Evolutionary conservation across 2,888 invertebrate species (phyloP).

Genomic region (Drosophila neotestacea): DNA sequence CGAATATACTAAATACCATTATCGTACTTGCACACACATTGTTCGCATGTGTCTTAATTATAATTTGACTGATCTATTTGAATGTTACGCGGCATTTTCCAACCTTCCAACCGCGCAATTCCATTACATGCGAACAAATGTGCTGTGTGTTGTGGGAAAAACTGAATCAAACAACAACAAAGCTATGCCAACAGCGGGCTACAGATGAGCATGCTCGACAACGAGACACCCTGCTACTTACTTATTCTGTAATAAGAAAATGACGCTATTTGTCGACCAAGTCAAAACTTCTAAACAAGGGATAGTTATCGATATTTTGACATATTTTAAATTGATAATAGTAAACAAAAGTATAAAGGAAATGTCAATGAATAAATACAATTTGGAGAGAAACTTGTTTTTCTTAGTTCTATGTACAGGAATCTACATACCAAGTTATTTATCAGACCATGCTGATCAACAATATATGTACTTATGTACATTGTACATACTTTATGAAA

Average conservation of each 20-base stretch:
- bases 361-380: too few relatives aligned
- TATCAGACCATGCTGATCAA: too few relatives aligned
- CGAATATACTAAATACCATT: background rate
- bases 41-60: conserved; percentile 23
- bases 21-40: background rate
- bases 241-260: background rate
- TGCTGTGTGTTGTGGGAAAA: conserved; percentile 1
- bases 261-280: too few relatives aligned
- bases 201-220: background rate
- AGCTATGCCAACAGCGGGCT: background rate
- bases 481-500: too few relatives aligned
- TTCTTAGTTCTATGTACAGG: too few relatives aligned
- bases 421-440: background rate
- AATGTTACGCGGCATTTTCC: conserved; percentile 19
- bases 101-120: conserved; percentile 6
- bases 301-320: too few relatives aligned
- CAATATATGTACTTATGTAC: too few relatives aligned
- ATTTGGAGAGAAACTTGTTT: too few relatives aligned
- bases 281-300: too few relatives aligned
- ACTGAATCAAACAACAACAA: conserved; percentile 21
- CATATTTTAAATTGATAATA: too few relatives aligned
- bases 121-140: conserved; percentile 14
- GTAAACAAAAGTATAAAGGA: too few relatives aligned
- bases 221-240: background rate
- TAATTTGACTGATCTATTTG: conserved; percentile 35